Evolutionary conservation across 2,797 vertebrate species (phyloP).

Genomic region (Nyctalus aviator): DNA sequence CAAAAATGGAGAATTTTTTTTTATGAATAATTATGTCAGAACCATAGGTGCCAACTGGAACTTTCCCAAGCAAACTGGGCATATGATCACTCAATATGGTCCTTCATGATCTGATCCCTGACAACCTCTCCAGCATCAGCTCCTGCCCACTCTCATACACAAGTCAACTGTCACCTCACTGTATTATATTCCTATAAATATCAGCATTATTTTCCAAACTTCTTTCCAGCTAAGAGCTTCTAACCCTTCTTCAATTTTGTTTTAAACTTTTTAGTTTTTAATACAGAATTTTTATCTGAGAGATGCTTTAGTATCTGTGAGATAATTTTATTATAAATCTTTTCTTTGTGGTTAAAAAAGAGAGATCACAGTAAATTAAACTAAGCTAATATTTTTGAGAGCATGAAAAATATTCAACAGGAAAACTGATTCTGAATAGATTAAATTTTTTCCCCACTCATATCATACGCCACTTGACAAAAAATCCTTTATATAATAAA

Average conservation of each 20-base stretch:
- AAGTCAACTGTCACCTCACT: not conserved
- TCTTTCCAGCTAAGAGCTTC: not conserved
- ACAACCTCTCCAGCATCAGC: not conserved
- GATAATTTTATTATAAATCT: not conserved
- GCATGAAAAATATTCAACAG: not conserved
- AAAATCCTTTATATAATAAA: not conserved
- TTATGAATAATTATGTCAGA: conserved; percentile 5
- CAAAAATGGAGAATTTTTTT: not conserved
- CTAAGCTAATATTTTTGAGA: not conserved
- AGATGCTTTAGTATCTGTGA: not conserved
- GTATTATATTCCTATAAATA: not conserved
- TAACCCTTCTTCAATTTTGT: not conserved
- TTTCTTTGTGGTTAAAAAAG: not conserved
- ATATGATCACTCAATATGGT: conserved; percentile 27
- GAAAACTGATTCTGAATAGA: not conserved
- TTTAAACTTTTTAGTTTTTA: not conserved
- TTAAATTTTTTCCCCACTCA: not conserved
- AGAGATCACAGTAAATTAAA: not conserved
- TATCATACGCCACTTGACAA: not conserved
- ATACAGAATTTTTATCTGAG: not conserved
- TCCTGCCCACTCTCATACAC: too few species aligned
- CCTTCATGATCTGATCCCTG: not conserved
- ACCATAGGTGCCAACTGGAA: not conserved
- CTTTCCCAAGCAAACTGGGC: conserved; percentile 28
- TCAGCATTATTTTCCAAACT: not conserved